phyloP scores from a whole-genome alignment of 2,797 vertebrate genomes.

The Periparus ater region DNA sequence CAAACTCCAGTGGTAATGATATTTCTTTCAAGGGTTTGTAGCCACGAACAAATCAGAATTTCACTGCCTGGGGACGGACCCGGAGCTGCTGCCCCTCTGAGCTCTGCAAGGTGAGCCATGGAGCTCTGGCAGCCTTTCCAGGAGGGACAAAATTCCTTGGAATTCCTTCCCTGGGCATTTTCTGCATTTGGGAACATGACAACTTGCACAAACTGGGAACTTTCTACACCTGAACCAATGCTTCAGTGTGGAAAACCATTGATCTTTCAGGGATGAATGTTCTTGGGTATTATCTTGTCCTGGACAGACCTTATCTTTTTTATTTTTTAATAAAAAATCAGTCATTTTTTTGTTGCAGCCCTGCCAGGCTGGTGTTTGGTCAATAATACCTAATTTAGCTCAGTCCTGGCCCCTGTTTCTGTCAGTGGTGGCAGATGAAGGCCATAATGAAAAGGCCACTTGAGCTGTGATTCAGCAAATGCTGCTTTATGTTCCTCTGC shows the following conservation, averaged over 20 bases:
- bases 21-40: conserved; percentile 29
- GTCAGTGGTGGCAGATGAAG: not conserved
- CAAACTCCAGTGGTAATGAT: conserved; percentile 42
- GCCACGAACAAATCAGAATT: conserved; percentile 24
- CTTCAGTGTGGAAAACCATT: not conserved
- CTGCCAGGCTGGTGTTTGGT: not conserved
- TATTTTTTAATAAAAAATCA: not conserved
- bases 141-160: not conserved
- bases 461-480: not conserved
- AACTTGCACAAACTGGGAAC: fast-evolving
- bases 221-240: not conserved
- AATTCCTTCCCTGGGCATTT: not conserved
- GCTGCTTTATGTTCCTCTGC: not conserved
- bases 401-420: not conserved
- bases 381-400: not conserved
- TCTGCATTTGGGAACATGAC: not conserved
- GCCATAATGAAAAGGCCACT: not conserved
- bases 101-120: not conserved
- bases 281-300: not conserved
- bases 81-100: not conserved
- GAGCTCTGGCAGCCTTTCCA: not conserved
- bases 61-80: not conserved
- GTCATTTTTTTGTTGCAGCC: not conserved
- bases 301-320: not conserved
- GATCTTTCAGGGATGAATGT: too few relatives aligned